Evolutionary conservation across 2,888 invertebrate genomes (phyloP).

Genomic region (Apodemia zela): DNA sequence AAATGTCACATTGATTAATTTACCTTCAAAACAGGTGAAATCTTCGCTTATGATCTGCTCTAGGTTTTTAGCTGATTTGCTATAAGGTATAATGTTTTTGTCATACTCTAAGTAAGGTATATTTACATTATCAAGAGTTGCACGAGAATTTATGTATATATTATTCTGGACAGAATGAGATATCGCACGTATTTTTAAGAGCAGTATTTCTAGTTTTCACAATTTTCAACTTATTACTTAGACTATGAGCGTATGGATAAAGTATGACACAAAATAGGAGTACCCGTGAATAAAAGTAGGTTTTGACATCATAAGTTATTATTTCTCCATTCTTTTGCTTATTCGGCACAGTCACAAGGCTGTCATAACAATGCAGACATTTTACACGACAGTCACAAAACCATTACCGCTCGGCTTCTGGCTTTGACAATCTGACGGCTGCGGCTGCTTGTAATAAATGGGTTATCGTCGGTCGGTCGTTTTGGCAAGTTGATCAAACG

Average conservation of each 20-base stretch:
- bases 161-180: too few species aligned
- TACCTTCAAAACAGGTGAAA: too few species aligned
- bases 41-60: too few species aligned
- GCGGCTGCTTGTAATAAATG: background rate
- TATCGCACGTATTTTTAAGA: too few species aligned
- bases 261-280: background rate
- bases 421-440: constrained; percentile 21
- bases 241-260: background rate
- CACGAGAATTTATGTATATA: too few species aligned
- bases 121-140: too few species aligned
- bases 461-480: background rate
- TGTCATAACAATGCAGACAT: constrained; percentile 35
- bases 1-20: too few species aligned
- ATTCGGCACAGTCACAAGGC: constrained; percentile 14
- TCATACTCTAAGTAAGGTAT: too few species aligned
- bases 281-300: background rate
- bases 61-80: too few species aligned
- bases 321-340: background rate
- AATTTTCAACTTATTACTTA: too few species aligned
- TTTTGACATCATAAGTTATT: constrained; percentile 1
- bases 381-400: constrained; percentile 32
- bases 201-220: too few species aligned
- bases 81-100: too few species aligned
- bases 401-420: constrained; percentile 19
- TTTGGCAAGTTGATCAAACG: background rate